Evolutionary conservation across 2,888 invertebrate species (phyloP), one percentile per base, ranked within the genome.

Genomic region (Pseudococcus viburni): DNA sequence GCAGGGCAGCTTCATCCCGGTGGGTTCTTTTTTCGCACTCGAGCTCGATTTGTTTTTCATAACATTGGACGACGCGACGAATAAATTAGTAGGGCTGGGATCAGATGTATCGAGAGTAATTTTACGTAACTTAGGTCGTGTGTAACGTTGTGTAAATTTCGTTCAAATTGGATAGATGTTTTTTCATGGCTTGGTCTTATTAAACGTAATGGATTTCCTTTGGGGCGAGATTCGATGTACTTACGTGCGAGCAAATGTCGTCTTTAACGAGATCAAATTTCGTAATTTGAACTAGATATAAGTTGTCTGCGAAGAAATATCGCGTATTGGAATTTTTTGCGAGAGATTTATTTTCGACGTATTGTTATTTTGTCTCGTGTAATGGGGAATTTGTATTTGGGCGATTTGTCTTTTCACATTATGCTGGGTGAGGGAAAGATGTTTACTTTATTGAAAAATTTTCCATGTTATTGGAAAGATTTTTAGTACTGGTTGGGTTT

Each of bases 181-280:
- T 59, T 59, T 9, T 33, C 26, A 33, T 33, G 19, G 59, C 59
- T 59, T 19, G 59, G 19, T 59, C 7, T 59, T 59, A 59, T 59
- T 59, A 59, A 8, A 19, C 3, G 59, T 59, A 5, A n/a, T 59
- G 19, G n/a, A 59, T 59, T 59, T 59, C 19, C 59, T 59, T 19
- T 59, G 59, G 19, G 59, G 19, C 19, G 59, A 5, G 19, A 59
- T 59, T 59, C 9, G 11, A 1, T 55, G 17, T 59, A 19, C 59
- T 59, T 59, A 19, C 19, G 59, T 19, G 9, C 19, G 59, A 59
- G 17, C 5, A 55, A 55, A 17, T 55, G 17, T 12, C 55, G 17
- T 55, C 19, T 59, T 59, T n/a, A 59, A 59, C 59, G 59, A 59
- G 59, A 59, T 19, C 19, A 59, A 59, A 59, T 59, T 59, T 59